Base-by-base conservation (phyloP, 2,113 vertebrate genomes). In the Xiphophorus maculatus region DNA sequence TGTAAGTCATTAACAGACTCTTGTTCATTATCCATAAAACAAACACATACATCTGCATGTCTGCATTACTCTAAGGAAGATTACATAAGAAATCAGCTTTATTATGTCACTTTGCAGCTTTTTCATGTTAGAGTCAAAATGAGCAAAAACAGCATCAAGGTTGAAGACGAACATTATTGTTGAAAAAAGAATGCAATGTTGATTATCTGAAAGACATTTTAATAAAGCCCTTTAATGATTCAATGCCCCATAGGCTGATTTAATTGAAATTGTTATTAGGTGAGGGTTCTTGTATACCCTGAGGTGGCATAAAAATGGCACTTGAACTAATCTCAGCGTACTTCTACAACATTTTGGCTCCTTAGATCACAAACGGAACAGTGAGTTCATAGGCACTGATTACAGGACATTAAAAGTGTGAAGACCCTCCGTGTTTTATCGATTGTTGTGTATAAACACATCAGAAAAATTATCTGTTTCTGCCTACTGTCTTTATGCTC, bases 351-450 rank as follows among this genome's bases (percentile, higher is more conserved):
- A 68, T 69, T 83, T 69, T 29, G 9, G 42, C 29, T n/a, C 17
- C 69, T 84, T 63, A 65, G 17, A n/a, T 58, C 5, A 60, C 17
- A 25, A 12, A 33, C 15, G 54, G 27, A 82, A 40, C 44, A 48
- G 17, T 17, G 7, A 81, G 54, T 65, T 28, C n/a, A 66, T 69
- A 7, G 44, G 74, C 63, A 35, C 40, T 81, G 14, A 79, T 83
- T 77, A 28, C 29, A 5, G 13, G 51, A 33, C 64, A 58, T 44
- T 27, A 28, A 35, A 19, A 74, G 25, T 22, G 64, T 14, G 71
- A 69, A 63, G 14, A 48, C 13, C 8, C 19, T 73, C 37, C 15
- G 22, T 61, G 29, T 32, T 9, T 22, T 76, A 33, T 17, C 12
- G 37, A 8, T 79, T 30, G 19, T 79, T 35, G 32, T 40, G 63